Percentiles rank a stretch among this genome's conserved stretches.
Evolutionary conservation across 2,113 vertebrate species (phyloP).

Genomic region (Colius striatus): DNA sequence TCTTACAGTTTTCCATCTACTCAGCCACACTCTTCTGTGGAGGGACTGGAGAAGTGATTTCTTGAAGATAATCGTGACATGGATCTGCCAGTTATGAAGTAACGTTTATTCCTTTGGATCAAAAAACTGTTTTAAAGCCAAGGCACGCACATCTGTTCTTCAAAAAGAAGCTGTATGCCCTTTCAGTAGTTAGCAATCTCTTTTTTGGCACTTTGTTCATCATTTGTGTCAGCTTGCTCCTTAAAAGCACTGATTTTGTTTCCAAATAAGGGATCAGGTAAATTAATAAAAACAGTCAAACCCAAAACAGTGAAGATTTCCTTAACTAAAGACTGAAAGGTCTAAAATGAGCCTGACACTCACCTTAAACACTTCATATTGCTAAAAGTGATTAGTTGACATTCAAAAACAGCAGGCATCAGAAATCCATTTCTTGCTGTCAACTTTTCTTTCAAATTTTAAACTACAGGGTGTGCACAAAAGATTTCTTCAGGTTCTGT

Average conservation of each 20-base stretch:
- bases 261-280: background rate
- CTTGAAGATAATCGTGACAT: background rate
- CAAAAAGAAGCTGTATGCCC: background rate
- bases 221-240: background rate
- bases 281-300: background rate
- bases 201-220: background rate
- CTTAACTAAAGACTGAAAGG: background rate
- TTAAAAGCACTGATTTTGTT: background rate
- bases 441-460: constrained; percentile 36
- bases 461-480: constrained; percentile 7
- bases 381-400: background rate
- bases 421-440: constrained; percentile 12
- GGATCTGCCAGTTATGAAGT: background rate
- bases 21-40: background rate
- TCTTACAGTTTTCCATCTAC: background rate
- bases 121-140: background rate
- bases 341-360: background rate
- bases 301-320: background rate
- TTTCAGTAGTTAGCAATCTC: background rate
- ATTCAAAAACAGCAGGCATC: background rate
- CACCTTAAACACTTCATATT: background rate
- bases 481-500: constrained; percentile 31
- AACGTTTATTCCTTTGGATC: background rate
- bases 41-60: background rate
- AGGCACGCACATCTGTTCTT: background rate